Base-by-base conservation (phyloP, 2,888 invertebrate species). In the Melieria omissa region DNA sequence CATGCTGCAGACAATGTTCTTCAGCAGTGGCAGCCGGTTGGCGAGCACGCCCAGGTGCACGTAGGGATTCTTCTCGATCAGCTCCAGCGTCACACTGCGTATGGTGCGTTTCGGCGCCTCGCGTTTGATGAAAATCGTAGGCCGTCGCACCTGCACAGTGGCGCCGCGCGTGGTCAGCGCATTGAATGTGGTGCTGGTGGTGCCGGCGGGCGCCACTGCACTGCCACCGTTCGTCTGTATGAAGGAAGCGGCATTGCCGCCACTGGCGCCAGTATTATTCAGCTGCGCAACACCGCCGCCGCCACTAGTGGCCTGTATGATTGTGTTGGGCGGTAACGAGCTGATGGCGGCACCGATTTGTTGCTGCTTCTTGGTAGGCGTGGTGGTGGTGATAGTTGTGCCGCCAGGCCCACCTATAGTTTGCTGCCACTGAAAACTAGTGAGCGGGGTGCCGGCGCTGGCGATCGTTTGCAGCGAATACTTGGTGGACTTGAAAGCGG, bases 51-150 rank as follows among this genome's bases (percentile, higher is more conserved):
- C 86, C 71, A 86, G 74, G 62, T 86, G 82, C 41, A 82, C 70
- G 4, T 78, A 75, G 0, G 86, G 82, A 57, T 84, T 81, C 71
- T 83, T 83, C 29, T 86, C 87, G 65, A 86, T 85, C 9, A 84
- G 70, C 47, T 82, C 80, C 4, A 84, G 65, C 3, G 85, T 86
- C 14, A 85, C 79, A 62, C 79, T 80, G 4, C 86, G 82, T 78
- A 86, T 85, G 0, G 82, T 85, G 6, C 83, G 85, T 64, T 82
- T 82, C 0, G 83, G 83, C 62, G 80, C 72, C 7, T 85, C 85
- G 1, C 85, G 82, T 63, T 85, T 84, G 4, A 86, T 82, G n/a
- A 82, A 84, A 0, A 86, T 84, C 5, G 86, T 83, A 5, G 82
- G 82, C 29, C 83, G 78, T 42, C 80, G 78, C 4, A 80, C 77